Evolutionary conservation across 2,113 vertebrate genomes (phyloP), one percentile per base, ranked within the genome.

Genomic region (Eurystomus gularis): DNA sequence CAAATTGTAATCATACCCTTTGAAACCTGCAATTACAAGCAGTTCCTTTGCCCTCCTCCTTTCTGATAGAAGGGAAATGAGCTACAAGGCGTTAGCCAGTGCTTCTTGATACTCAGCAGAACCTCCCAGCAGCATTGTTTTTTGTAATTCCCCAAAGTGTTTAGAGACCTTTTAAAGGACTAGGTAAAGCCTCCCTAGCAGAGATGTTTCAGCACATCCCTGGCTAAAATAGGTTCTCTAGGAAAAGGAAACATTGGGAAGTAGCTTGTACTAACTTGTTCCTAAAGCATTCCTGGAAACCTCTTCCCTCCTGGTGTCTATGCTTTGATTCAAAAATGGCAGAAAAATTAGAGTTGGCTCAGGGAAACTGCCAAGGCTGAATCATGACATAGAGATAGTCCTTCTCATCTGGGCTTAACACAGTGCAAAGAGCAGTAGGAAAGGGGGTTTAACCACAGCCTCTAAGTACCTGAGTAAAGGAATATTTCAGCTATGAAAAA

Each of bases 1-100:
- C 77, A 96, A 93, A 93, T 89, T 88, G 73, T 57, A 68, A 93
- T 95, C 73, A 57, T 48, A 62, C 20, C 66, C 90, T 88, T 80
- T 80, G 93, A 91, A 82, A 91, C 37, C 86, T 80, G 70, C 87
- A 84, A 44, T 60, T 94, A 83, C n/a, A 79, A 90, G 86, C 72
- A 86, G 65, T 42, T 82, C 82, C 81, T 70, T 5, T 62, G 73
- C 71, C 83, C 62, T 79, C 68, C 68, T 84, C 35, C 39, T 82
- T 6, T 85, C 55, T 57, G 76, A 39, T 3, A 84, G 26, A 49
- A 39, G 70, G 51, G 61, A 89, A 80, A 70, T 3, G 48, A 93
- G 61, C 23, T 68, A 24, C 49, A 28, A 94, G 49, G 48, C 12
- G 0, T 37, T 57, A 26, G 40, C 17, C 49, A 72, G 23, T 10